Evolutionary conservation across 2,888 invertebrate species (phyloP).

Genomic region (Malthinus seriepunctatus): DNA sequence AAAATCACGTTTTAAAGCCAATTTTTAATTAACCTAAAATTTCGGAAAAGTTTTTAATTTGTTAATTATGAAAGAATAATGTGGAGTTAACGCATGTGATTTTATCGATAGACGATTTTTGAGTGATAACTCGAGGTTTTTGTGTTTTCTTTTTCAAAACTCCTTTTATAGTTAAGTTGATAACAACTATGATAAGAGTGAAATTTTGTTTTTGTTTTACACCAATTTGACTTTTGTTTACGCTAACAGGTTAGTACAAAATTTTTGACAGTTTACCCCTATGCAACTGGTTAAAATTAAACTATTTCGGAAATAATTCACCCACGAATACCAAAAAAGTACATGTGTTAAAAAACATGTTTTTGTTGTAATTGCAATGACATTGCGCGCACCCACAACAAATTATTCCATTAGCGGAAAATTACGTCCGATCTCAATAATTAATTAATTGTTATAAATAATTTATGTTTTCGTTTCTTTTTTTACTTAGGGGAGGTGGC

Average conservation of each 20-base stretch:
- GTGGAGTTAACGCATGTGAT: conserved; percentile 8
- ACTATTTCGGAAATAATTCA: no score
- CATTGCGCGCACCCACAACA: conserved; percentile 6
- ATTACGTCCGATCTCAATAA: background rate
- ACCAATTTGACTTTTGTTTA: conserved; percentile 4
- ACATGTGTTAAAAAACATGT: conserved; percentile 1
- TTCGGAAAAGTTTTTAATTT: background rate
- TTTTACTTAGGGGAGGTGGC: conserved; percentile 1
- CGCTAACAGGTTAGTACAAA: conserved; percentile 6
- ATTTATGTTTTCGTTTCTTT: background rate
- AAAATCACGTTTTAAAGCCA: conserved; percentile 4
- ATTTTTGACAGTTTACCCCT: background rate
- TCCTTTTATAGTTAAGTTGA: conserved; percentile 14
- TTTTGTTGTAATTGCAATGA: conserved; percentile 5
- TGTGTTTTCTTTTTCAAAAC: background rate
- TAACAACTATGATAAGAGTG: background rate
- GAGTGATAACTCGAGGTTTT: conserved; percentile 17
- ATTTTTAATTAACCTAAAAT: conserved; percentile 4
- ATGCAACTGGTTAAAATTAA: background rate
- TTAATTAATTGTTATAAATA: no score
- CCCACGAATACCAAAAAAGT: background rate
- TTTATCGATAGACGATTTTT: conserved; percentile 12
- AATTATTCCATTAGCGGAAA: conserved; percentile 7
- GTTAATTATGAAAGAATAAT: background rate
- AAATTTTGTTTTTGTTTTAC: conserved; percentile 3